Conservation (phyloP, 2,888 invertebrate genomes). For the Pyrrhopygopsis socrates region DNA sequence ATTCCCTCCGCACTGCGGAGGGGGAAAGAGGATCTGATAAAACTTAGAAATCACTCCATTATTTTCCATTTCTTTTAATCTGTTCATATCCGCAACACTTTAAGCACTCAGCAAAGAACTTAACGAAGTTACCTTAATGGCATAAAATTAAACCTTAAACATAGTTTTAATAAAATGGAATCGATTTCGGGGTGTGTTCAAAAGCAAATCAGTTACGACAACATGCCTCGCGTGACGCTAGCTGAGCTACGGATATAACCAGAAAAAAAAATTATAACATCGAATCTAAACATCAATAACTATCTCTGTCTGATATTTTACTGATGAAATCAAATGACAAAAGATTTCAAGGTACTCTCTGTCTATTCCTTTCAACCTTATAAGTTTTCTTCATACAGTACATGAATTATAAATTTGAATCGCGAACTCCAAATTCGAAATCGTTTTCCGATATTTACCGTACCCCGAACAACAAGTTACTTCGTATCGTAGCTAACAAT, state of each 20-base stretch:
- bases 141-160: slow-evolving; percentile 90
- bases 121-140: slow-evolving; percentile 90
- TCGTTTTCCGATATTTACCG: slow-evolving; percentile 90
- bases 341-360: slow-evolving; percentile 17
- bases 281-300: slow-evolving; percentile 84
- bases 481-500: slow-evolving; percentile 86
- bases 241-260: slow-evolving; percentile 14
- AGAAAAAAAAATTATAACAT: slow-evolving; percentile 84
- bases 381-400: slow-evolving; percentile 89
- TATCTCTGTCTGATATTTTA: slow-evolving; percentile 71
- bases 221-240: slow-evolving; percentile 75
- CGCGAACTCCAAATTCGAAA: slow-evolving; percentile 87
- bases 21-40: slow-evolving; percentile 65
- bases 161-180: slow-evolving; percentile 92
- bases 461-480: slow-evolving; percentile 87
- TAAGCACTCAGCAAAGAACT: slow-evolving; percentile 89
- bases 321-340: slow-evolving; percentile 87
- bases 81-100: slow-evolving; percentile 88
- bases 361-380: slow-evolving; percentile 31
- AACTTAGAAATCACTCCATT: slow-evolving; percentile 74
- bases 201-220: slow-evolving; percentile 78
- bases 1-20: slow-evolving; percentile 65
- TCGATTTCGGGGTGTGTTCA: slow-evolving; percentile 88
- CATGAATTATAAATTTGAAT: slow-evolving; percentile 90
- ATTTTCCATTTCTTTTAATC: slow-evolving; percentile 88